These are phyloP conservation scores for Amblyteles armatorius DNA, from an alignment of 2,888 invertebrate genomes.

Conservation along the genomic window DNA sequence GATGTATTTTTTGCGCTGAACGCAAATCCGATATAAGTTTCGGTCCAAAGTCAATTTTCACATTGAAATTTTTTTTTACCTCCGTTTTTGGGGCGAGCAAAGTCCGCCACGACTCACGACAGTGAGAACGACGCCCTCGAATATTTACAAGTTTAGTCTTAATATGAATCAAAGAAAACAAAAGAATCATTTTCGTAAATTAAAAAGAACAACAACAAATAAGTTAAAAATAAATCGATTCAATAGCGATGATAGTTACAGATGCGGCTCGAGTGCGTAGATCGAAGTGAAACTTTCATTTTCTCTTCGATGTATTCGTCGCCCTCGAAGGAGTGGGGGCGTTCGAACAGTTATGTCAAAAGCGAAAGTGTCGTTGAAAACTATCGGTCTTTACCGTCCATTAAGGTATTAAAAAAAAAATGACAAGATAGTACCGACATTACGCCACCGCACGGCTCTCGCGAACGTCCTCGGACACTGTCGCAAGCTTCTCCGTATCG, in stretches of 20 bases:
- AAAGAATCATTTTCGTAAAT: no score
- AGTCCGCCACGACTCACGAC: no score
- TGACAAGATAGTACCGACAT: not conserved
- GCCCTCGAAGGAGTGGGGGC: not conserved
- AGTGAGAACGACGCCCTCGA: no score
- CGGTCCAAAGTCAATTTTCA: no score
- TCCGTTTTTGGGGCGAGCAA: no score
- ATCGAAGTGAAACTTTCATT: conserved; percentile 4
- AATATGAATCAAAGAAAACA: no score
- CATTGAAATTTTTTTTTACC: no score
- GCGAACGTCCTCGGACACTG: not conserved
- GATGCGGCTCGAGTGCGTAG: not conserved
- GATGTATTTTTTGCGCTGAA: no score
- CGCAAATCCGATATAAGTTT: no score
- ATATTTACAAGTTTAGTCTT: no score
- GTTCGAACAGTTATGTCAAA: not conserved
- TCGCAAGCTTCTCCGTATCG: not conserved
- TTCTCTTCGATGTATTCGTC: not conserved
- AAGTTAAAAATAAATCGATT: not conserved
- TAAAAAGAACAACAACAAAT: not conserved
- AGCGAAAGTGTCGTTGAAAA: conserved; percentile 22
- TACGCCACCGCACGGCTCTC: not conserved
- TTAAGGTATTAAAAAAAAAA: not conserved
- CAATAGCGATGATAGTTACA: not conserved
- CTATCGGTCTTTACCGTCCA: conserved; percentile 9